These are phyloP conservation scores for Mimas tiliae DNA, from an alignment of 2,888 invertebrate species.

Conservation along the genomic window DNA sequence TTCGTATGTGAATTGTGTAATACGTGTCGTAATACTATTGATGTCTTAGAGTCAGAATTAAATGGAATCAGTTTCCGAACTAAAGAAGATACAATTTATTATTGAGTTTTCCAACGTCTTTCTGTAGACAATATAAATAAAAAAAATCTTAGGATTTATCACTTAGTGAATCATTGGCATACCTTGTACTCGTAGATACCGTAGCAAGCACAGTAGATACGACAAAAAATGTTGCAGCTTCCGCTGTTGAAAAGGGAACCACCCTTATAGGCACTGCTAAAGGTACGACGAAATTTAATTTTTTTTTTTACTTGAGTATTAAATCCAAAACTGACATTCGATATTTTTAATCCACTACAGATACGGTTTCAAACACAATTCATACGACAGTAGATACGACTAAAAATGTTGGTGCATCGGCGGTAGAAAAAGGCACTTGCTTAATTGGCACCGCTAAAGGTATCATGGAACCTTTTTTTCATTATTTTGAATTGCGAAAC, in stretches of 20 bases:
- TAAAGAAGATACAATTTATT: too few relatives aligned
- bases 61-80: too few relatives aligned
- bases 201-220: constrained; percentile 42
- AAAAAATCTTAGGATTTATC: too few relatives aligned
- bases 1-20: neutral
- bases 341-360: neutral
- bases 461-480: constrained; percentile 17
- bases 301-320: neutral
- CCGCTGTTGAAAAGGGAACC: constrained; percentile 45
- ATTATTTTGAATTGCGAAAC: neutral
- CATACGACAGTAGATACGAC: constrained; percentile 60
- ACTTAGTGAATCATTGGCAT: neutral
- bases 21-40: constrained; percentile 6
- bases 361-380: constrained; percentile 48
- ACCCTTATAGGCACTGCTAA: constrained; percentile 38
- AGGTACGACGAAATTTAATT: constrained; percentile 30
- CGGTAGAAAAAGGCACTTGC: constrained; percentile 51
- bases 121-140: too few relatives aligned
- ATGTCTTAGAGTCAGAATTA: neutral
- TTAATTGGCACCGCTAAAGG: constrained; percentile 54
- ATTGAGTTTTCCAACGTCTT: too few relatives aligned
- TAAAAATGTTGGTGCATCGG: constrained; percentile 59
- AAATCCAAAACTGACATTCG: neutral
- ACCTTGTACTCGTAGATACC: constrained; percentile 34
- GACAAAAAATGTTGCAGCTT: constrained; percentile 46